Base-by-base conservation (phyloP, 2,113 vertebrate species). In the Egretta garzetta region DNA sequence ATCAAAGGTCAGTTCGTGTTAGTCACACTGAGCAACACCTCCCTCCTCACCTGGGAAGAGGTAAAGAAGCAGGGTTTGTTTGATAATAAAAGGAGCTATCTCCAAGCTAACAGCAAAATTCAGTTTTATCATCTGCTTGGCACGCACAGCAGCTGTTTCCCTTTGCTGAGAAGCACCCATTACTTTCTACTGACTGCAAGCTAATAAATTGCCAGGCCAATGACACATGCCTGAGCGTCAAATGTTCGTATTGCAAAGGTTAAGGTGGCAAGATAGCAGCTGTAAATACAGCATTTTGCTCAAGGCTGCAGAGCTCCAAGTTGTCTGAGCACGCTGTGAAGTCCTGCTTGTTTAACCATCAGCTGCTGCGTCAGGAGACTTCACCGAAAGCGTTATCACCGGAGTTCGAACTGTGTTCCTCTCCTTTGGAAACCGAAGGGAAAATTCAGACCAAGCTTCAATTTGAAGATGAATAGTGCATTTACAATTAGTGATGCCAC, bases 121-220 rank as follows among this genome's bases (percentile, higher is more conserved):
- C 58, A 64, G 26, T 23, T 92, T 88, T 60, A 80, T 88, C 58
- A 73, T 53, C 30, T 86, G 43, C 30, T 64, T 86, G 74, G 27
- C 68, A 71, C 0, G 0, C 33, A 82, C 56, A 47, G 6, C 37
- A 63, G n/a, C 8, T 35, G 8, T 41, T 55, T 85, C 11, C 12
- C n/a, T 64, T 60, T 33, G 63, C 67, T 81, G 47, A 70, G 62
- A 39, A 37, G 12, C 27, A 60, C 37, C 37, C 24, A 39, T 20
- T 91, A 16, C 47, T 59, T 70, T 88, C 47, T 53, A 26, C 64
- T 77, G 75, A n/a, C 41, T 39, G 8, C 19, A 35, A 14, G 32
- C 11, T 74, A 95, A 84, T 68, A 77, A 84, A 70, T 59, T 64
- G 11, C 47, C 20, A 66, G 76, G 68, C 22, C 41, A 86, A 12